Conservation (phyloP, 2,797 vertebrate species). For the Aphelocoma californica region DNA sequence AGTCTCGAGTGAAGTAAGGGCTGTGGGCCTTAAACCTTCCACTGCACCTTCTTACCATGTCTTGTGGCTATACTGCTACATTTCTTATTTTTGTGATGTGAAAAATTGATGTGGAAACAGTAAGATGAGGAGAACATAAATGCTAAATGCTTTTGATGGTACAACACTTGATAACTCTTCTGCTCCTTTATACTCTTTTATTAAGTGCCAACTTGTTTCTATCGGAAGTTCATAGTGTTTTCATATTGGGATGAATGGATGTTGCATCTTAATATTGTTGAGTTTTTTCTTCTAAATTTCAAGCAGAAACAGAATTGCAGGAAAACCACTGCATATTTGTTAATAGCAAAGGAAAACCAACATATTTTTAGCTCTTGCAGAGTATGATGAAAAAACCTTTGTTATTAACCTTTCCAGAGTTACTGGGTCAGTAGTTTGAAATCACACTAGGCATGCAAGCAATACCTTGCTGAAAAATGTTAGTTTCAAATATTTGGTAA, state of each 20-base stretch:
- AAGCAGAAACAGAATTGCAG: not conserved
- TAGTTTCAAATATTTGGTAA: not conserved
- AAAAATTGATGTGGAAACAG: not conserved
- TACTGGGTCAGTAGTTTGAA: not conserved
- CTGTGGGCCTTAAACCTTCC: not conserved
- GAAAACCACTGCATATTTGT: not conserved
- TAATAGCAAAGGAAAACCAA: not conserved
- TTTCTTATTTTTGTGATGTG: not conserved
- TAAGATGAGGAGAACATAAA: not conserved
- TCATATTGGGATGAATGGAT: not conserved
- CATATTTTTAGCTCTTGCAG: not conserved
- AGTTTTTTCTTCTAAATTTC: not conserved
- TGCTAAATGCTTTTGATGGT: not conserved
- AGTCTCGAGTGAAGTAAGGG: not conserved
- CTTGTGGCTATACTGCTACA: not conserved
- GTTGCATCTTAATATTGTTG: not conserved
- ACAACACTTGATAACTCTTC: not conserved
- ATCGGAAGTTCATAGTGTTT: not conserved
- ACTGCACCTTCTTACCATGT: not conserved
- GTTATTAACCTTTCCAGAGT: not conserved
- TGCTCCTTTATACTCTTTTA: not conserved
- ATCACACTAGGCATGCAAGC: not conserved
- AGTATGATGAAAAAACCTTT: not conserved
- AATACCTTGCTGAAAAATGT: not conserved
- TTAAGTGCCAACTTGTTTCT: not conserved